Evolutionary conservation across 2,888 invertebrate species (phyloP), one percentile per base, ranked within the genome.

Genomic region (Sinohyriopsis cumingii): DNA sequence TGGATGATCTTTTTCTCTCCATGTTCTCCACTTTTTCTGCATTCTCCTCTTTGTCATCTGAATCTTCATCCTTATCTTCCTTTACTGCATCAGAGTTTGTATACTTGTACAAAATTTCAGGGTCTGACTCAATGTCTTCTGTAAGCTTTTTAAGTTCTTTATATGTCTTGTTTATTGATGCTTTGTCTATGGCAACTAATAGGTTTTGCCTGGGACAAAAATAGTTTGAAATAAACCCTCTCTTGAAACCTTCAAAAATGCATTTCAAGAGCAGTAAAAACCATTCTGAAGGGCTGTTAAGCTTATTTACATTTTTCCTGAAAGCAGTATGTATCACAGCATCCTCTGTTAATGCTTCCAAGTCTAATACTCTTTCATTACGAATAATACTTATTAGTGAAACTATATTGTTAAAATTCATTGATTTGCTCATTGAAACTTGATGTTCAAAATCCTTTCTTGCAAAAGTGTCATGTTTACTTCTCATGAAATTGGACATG

Each of bases 311-410:
- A 57, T 76, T 67, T 63, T 75, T 76, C 63, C 77, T 76, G 55
- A 76, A 81, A 60, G 80, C 65, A 9, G 76, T 74, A 67, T 80
- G 77, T 3, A 77, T 71, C 20, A 81, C 69, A 25, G 78, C 75
- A 18, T 78, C 75, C 25, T 81, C 78, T 55, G 79, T 77, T 0
- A 81, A 59, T 18, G 74, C 53, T 18, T 59, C 65, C 3, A 80
- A 65, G n/a, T 69, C 64, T 45, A 66, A 67, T 19, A 60, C 54
- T 60, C 75, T 65, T 25, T 75, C 71, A 12, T 77, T 75, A 54
- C 77, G 71, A 15, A 81, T 67, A 24, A 77, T 75, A 28, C 73
- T 78, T 64, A 80, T 72, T 9, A 81, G 69, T 15, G 80, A 67
- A 3, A 81, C 64, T 15, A 81, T 71, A 59, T 80, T 75, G 15